These are phyloP conservation scores for Phytoseiulus persimilis DNA, from an alignment of 2,888 invertebrate genomes.

Conservation along the genomic window DNA sequence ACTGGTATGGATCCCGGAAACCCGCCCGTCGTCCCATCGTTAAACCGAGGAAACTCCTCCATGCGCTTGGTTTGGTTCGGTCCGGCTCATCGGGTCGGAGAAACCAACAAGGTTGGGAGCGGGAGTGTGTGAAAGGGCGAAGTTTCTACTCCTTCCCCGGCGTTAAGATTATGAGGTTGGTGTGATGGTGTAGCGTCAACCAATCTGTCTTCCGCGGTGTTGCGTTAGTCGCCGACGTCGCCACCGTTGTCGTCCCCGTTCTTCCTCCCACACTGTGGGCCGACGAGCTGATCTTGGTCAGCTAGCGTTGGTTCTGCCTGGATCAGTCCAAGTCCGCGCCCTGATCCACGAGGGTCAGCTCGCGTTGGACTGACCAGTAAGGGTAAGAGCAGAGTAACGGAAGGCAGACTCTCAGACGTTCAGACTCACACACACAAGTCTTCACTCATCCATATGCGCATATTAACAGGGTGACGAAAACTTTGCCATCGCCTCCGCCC, in stretches of 20 bases:
- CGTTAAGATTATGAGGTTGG: neutral
- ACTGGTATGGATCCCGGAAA: no score
- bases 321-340: neutral
- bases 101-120: neutral
- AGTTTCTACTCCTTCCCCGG: neutral
- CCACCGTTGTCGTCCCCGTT: neutral
- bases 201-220: neutral
- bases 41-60: neutral
- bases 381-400: neutral
- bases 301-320: neutral
- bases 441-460: conserved; percentile 5
- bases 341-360: neutral
- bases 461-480: conserved; percentile 5
- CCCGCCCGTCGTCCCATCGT: neutral
- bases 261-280: neutral
- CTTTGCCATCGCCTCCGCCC: neutral
- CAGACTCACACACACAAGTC: neutral
- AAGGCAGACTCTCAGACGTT: neutral
- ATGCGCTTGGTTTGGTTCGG: neutral
- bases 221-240: neutral
- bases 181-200: neutral
- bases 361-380: neutral
- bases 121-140: neutral
- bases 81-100: neutral
- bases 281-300: neutral